phyloP scores from a whole-genome alignment of 2,113 vertebrate genomes.

The Thamnaconus septentrionalis region DNA sequence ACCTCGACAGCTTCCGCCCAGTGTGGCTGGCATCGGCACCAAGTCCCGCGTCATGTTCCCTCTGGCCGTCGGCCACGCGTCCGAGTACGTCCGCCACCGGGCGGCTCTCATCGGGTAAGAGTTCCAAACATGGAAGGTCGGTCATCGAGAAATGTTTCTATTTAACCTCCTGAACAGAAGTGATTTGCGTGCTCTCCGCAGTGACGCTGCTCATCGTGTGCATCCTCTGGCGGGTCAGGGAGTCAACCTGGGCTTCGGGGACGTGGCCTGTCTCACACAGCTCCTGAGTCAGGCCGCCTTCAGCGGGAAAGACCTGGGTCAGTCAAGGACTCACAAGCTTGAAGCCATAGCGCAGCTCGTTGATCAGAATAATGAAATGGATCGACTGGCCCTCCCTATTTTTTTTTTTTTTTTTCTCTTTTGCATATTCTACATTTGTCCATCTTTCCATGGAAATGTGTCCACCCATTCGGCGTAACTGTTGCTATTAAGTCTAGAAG shows the following conservation, averaged over 20 bases:
- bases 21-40: constrained; percentile 83
- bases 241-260: constrained; percentile 96
- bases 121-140: background rate
- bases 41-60: constrained; percentile 88
- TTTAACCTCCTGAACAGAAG: background rate
- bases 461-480: too few species aligned
- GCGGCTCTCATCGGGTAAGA: constrained; percentile 91
- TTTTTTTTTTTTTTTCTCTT: constrained; percentile 42
- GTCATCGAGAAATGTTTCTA: background rate
- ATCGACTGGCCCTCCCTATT: background rate
- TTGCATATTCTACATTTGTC: constrained; percentile 25
- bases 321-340: constrained; percentile 60
- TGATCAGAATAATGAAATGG: constrained; percentile 56
- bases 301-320: constrained; percentile 92
- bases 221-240: constrained; percentile 97
- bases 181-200: constrained; percentile 61
- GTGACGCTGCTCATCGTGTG: constrained; percentile 95
- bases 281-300: constrained; percentile 90
- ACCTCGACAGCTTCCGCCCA: constrained; percentile 91
- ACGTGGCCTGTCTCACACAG: constrained; percentile 84
- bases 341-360: constrained; percentile 33
- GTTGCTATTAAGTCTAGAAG: too few species aligned
- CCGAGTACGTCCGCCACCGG: constrained; percentile 88
- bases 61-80: constrained; percentile 89
- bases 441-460: constrained; percentile 1